Evolutionary conservation across 2,113 vertebrate genomes (phyloP).

Genomic region (Puffinus mauretanicus): DNA sequence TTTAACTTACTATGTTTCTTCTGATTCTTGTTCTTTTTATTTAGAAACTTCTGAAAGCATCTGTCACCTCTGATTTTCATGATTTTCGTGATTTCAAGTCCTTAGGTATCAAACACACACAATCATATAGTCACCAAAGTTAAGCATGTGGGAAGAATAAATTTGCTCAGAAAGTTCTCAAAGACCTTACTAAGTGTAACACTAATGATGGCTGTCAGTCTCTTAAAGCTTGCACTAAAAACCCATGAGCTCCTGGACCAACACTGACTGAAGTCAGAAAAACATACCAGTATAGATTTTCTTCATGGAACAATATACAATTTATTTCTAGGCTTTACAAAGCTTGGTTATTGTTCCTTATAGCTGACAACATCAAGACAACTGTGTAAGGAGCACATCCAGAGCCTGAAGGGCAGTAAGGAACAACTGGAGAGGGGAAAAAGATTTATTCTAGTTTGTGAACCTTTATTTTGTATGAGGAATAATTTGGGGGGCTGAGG

Average conservation of each 20-base stretch:
- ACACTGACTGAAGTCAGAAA: not conserved
- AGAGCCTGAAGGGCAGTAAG: not conserved
- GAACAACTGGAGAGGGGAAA: not conserved
- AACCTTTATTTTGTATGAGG: not conserved
- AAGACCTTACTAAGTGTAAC: not conserved
- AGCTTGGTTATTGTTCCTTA: not conserved
- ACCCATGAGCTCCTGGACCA: not conserved
- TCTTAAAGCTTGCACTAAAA: not conserved
- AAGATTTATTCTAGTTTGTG: not conserved
- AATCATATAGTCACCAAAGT: not conserved
- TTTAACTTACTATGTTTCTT: not conserved
- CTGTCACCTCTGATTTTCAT: not conserved
- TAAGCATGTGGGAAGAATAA: not conserved
- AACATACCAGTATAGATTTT: not conserved
- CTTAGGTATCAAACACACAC: not conserved
- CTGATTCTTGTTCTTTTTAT: not conserved
- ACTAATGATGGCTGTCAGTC: not conserved
- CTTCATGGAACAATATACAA: not conserved
- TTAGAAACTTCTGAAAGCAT: not conserved
- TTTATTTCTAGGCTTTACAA: not conserved
- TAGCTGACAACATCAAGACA: not conserved
- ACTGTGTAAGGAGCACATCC: not conserved
- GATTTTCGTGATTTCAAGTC: not conserved
- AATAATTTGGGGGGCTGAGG: not conserved
- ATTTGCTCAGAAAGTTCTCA: not conserved